Percentiles rank a stretch among this genome's conserved stretches.
phyloP scores from a whole-genome alignment of 2,797 vertebrate species.

The Xiphorhynchus erythropygius region DNA sequence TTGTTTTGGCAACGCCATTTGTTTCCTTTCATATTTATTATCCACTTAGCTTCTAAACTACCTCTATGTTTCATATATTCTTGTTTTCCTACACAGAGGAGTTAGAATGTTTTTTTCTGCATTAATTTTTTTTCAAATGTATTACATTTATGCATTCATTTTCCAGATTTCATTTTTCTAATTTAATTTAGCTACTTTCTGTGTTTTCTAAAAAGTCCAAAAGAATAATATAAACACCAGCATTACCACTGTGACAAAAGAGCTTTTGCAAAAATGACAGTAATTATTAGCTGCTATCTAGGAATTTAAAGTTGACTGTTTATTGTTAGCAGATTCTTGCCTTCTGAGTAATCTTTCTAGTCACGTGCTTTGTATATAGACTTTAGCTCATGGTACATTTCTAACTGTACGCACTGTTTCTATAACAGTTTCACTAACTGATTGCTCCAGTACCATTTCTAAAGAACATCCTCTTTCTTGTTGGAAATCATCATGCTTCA shows the following conservation, averaged over 20 bases:
- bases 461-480: neutral
- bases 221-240: neutral
- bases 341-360: neutral
- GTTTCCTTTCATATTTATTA: neutral
- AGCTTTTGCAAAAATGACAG: neutral
- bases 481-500: neutral
- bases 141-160: neutral
- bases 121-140: neutral
- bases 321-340: neutral
- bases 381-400: neutral
- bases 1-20: neutral
- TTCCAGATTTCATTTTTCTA: neutral
- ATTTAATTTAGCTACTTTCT: neutral
- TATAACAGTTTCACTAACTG: neutral
- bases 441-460: neutral
- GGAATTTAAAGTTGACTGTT: neutral
- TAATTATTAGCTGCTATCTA: neutral
- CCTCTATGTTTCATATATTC: neutral
- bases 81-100: neutral
- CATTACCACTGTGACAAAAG: neutral
- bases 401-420: neutral
- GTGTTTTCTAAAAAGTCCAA: neutral
- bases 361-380: neutral
- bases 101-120: neutral
- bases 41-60: neutral